These are phyloP conservation scores for Octomys mimax DNA, from an alignment of 2,797 vertebrate genomes.

Conservation along the genomic window DNA sequence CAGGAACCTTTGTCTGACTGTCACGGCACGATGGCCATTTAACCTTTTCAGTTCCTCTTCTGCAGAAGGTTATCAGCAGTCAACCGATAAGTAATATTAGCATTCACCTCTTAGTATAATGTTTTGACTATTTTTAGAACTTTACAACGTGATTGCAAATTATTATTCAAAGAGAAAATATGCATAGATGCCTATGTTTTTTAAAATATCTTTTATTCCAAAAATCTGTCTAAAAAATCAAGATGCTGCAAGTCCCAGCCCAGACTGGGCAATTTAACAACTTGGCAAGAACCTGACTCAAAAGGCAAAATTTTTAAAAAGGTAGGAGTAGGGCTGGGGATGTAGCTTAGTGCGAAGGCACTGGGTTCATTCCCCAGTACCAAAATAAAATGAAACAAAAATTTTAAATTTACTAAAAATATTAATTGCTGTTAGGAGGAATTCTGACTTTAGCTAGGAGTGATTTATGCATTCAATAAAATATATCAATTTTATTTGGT, in stretches of 20 bases:
- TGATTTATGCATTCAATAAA: constrained; percentile 54
- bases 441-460: constrained; percentile 50
- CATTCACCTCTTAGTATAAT: constrained; percentile 13
- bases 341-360: not conserved
- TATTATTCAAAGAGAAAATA: constrained; percentile 35
- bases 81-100: constrained; percentile 63
- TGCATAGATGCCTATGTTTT: not conserved
- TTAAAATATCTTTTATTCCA: not conserved
- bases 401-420: constrained; percentile 18
- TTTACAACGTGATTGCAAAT: constrained; percentile 57
- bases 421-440: not conserved
- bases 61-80: constrained; percentile 61
- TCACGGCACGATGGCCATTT: constrained; percentile 65
- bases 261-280: not conserved
- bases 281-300: not conserved
- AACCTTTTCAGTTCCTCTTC: constrained; percentile 74
- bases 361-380: not conserved
- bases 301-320: not conserved
- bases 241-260: not conserved
- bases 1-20: constrained; percentile 63
- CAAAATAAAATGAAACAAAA: not conserved
- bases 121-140: constrained; percentile 63
- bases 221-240: constrained; percentile 65
- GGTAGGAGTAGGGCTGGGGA: not conserved
- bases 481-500: constrained; percentile 43